These are phyloP conservation scores for Bovichtus diacanthus DNA, from an alignment of 2,797 vertebrate species.

Conservation along the genomic window DNA sequence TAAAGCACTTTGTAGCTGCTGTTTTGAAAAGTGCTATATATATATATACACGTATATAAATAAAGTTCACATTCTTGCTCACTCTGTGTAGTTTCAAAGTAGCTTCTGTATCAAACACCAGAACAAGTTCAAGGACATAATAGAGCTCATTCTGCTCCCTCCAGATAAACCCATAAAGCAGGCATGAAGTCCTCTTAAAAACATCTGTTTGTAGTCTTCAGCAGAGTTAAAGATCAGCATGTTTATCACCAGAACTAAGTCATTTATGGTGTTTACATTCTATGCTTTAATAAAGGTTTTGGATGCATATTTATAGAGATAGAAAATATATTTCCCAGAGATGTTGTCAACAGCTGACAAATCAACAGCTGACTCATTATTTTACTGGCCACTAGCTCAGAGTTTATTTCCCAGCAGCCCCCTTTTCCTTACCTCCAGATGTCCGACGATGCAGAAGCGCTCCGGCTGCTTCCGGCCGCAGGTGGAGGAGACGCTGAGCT, in stretches of 20 bases:
- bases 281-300: neutral
- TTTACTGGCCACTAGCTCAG: neutral
- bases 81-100: neutral
- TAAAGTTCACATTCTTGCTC: too few species aligned
- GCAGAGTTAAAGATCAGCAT: neutral
- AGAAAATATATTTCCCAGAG: neutral
- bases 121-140: neutral
- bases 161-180: neutral
- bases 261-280: neutral
- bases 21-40: too few species aligned
- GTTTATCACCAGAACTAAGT: neutral
- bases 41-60: too few species aligned
- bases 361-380: neutral
- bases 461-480: slow-evolving; percentile 89
- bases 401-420: neutral
- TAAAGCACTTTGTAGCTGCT: neutral
- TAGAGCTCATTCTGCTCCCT: neutral
- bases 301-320: neutral
- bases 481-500: slow-evolving; percentile 90
- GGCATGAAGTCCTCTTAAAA: neutral
- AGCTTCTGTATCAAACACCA: neutral
- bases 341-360: neutral
- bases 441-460: slow-evolving; percentile 94
- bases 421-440: slow-evolving; percentile 87
- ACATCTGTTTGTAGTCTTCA: neutral